Evolutionary conservation across 1,140 invertebrate genomes (phyloP), one percentile per base, ranked within the genome.

Genomic region (Ostrea denselamellosa): DNA sequence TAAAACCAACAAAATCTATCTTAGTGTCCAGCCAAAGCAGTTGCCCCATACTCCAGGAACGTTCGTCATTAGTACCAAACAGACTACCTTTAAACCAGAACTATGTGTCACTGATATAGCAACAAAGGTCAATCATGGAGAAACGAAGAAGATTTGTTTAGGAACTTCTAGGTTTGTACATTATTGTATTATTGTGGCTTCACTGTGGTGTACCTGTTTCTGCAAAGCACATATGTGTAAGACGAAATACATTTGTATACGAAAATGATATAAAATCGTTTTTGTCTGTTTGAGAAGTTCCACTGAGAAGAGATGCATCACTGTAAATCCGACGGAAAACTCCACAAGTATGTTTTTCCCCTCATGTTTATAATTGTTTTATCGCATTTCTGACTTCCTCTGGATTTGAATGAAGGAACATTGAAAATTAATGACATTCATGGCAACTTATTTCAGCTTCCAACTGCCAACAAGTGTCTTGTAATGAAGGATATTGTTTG

Each of bases 381-480:
- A n/a, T n/a, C n/a, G n/a, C n/a, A n/a, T n/a, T n/a, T n/a, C n/a
- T n/a, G 58, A 62, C n/a, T 5, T 62, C n/a, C 17, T 17, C n/a
- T 62, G 14, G 34, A 44, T 44, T 44, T 1, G 34, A 44, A 44
- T 44, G 1, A 44, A 44, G 5, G 1, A 44, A 44, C 34, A 44
- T 44, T 44, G 34, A 44, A 44, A 44, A 44, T 44, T 44, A 44
- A 44, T 44, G 34, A 44, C 34, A 44, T 44, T n/a, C n/a, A n/a
- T n/a, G n/a, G n/a, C n/a, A n/a, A n/a, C n/a, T 62, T 19, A 22
- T 68, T 71, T 77, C 28, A 77, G 68, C 68, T 77, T 77, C 68
- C 68, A 8, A 77, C 25, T 77, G 68, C 25, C 68, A 77, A 34
- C 68, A 77, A 5, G 25, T 77, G 12, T 77, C 68, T 34, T 77